A percentile compares a stretch with the other conserved stretches of the same genome.
Conservation (phyloP, 2,888 invertebrate genomes). For the Mamestra brassicae region DNA sequence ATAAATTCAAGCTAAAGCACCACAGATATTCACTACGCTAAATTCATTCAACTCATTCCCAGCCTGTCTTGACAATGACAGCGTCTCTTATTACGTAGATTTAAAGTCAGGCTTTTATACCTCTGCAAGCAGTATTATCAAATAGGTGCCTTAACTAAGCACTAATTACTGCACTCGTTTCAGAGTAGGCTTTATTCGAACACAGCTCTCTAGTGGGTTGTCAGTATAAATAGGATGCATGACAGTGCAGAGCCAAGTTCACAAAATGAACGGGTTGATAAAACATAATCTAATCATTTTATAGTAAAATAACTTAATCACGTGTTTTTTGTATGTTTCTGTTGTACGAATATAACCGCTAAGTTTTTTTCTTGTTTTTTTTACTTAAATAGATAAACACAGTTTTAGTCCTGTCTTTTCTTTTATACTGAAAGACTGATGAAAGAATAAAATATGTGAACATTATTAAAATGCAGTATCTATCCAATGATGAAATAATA, state of each 20-base stretch:
- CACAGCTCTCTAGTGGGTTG: slow-evolving; percentile 62
- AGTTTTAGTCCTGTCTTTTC: too few species aligned
- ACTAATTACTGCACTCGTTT: slow-evolving; percentile 62
- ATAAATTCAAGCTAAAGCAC: neutral
- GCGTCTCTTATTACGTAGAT: slow-evolving; percentile 20
- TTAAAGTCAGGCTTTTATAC: slow-evolving; percentile 27
- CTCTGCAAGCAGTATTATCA: slow-evolving; percentile 25
- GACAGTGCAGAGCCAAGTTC: slow-evolving; percentile 45
- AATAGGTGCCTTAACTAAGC: slow-evolving; percentile 43
- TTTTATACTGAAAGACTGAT: too few species aligned
- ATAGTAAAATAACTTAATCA: too few species aligned
- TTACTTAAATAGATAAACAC: too few species aligned
- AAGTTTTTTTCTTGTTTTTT: too few species aligned
- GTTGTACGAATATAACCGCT: neutral
- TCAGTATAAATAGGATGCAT: slow-evolving; percentile 31
- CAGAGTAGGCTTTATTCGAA: slow-evolving; percentile 66
- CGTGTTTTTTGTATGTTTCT: neutral
- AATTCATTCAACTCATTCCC: slow-evolving; percentile 5
- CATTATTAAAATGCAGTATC: too few species aligned
- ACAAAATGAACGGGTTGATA: neutral
- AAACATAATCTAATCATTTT: too few species aligned
- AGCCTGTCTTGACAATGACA: neutral
- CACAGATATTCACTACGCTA: neutral
- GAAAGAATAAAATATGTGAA: too few species aligned
- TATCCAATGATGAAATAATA: too few species aligned